phyloP scores from a whole-genome alignment of 2,113 vertebrate species.

The Eretmochelys imbricata region DNA sequence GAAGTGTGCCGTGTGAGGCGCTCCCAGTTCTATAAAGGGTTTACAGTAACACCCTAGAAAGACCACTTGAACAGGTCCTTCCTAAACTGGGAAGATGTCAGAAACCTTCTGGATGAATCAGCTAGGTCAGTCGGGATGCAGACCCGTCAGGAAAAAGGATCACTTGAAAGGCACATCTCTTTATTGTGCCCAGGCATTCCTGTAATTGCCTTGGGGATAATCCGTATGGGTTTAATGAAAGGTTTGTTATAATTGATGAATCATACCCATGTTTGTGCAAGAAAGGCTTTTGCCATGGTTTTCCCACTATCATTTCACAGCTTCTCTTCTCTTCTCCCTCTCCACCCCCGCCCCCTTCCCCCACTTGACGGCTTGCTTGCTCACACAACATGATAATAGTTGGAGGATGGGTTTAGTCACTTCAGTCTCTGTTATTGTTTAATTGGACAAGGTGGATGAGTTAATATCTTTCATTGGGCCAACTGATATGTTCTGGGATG shows the following conservation, averaged over 20 bases:
- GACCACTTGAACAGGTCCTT: neutral
- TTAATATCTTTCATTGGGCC: neutral
- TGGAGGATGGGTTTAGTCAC: neutral
- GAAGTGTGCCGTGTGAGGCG: neutral
- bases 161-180: neutral
- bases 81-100: neutral
- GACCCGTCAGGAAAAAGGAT: neutral
- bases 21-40: neutral
- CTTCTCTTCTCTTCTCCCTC: neutral
- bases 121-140: neutral
- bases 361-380: neutral
- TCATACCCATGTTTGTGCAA: neutral
- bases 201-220: neutral
- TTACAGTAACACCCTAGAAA: neutral
- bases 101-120: neutral
- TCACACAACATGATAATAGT: neutral
- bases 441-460: neutral
- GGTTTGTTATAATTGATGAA: neutral
- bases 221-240: neutral
- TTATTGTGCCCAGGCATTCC: neutral
- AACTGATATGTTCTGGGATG: neutral
- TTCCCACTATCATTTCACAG: neutral
- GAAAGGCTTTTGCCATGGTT: neutral
- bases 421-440: neutral
- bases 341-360: neutral